Percentiles rank a stretch among this genome's conserved stretches.
Conservation (phyloP, 2,888 invertebrate species). For the Aromia moschata region DNA sequence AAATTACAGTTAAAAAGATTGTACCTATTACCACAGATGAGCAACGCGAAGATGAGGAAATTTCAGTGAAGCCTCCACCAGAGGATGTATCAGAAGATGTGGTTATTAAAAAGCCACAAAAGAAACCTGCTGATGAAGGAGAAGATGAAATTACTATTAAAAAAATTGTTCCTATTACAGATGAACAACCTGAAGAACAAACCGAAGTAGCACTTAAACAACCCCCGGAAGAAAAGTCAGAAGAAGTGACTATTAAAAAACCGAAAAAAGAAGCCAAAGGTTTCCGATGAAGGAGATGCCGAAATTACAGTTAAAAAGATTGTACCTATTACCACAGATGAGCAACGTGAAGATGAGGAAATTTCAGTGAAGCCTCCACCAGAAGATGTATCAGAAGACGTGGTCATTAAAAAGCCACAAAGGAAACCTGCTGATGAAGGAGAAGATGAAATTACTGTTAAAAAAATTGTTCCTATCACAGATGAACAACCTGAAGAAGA, state of each 20-base stretch:
- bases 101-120: conserved; percentile 42
- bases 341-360: conserved; percentile 32
- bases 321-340: conserved; percentile 38
- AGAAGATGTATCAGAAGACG: conserved; percentile 56
- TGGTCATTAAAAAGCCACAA: conserved; percentile 38
- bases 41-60: conserved; percentile 30
- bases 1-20: conserved; percentile 49
- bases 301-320: conserved; percentile 49
- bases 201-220: conserved; percentile 49
- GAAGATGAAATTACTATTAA: conserved; percentile 50
- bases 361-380: conserved; percentile 57
- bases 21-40: conserved; percentile 39
- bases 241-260: conserved; percentile 43
- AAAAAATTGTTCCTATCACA: conserved; percentile 42
- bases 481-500: conserved; percentile 62
- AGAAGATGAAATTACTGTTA: conserved; percentile 41
- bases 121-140: conserved; percentile 50
- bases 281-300: conserved; percentile 51
- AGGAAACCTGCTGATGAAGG: conserved; percentile 32
- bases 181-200: conserved; percentile 31
- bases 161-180: conserved; percentile 39
- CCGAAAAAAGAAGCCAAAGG: conserved; percentile 45
- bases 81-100: conserved; percentile 57
- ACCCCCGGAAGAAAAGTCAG: conserved; percentile 61
- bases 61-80: conserved; percentile 57